Percentiles rank a stretch among this genome's conserved stretches.
Evolutionary conservation across 1,140 invertebrate species (phyloP).

Genomic region (Drosophila leontia): DNA sequence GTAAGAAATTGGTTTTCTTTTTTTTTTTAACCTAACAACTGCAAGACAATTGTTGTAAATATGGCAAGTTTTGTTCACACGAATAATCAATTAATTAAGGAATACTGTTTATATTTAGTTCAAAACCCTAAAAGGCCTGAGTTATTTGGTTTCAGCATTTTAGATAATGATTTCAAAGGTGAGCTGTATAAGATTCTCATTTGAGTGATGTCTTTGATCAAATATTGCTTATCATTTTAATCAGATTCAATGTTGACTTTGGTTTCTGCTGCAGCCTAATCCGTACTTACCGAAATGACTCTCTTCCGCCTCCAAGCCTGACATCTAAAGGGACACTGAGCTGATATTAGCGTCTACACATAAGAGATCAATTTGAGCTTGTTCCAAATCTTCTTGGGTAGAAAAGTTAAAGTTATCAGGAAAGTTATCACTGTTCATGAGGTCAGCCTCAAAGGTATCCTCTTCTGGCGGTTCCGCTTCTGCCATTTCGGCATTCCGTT

Average conservation of each 20-base stretch:
- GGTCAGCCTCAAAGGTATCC: neutral
- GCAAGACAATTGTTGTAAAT: neutral
- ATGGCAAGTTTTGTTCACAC: neutral
- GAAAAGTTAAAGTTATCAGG: neutral
- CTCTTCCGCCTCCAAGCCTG: neutral
- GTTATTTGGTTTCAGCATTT: conserved; percentile 5
- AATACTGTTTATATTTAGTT: neutral
- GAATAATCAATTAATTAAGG: neutral
- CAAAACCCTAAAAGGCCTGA: neutral
- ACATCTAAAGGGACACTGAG: neutral
- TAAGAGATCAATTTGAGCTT: conserved; percentile 13
- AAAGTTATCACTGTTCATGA: neutral
- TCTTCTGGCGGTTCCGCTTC: neutral
- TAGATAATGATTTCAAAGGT: neutral
- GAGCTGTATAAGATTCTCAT: neutral
- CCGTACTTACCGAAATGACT: conserved; percentile 3
- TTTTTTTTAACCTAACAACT: neutral
- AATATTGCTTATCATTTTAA: neutral
- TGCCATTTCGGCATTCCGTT: conserved; percentile 16
- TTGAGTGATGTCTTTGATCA: neutral
- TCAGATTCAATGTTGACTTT: neutral
- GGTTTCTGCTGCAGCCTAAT: neutral
- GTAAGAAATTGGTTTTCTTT: neutral
- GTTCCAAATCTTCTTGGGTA: conserved; percentile 2
- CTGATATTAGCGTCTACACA: neutral